Evolutionary conservation across 2,797 vertebrate genomes (phyloP).

Genomic region (Threskiornis aethiopicus): DNA sequence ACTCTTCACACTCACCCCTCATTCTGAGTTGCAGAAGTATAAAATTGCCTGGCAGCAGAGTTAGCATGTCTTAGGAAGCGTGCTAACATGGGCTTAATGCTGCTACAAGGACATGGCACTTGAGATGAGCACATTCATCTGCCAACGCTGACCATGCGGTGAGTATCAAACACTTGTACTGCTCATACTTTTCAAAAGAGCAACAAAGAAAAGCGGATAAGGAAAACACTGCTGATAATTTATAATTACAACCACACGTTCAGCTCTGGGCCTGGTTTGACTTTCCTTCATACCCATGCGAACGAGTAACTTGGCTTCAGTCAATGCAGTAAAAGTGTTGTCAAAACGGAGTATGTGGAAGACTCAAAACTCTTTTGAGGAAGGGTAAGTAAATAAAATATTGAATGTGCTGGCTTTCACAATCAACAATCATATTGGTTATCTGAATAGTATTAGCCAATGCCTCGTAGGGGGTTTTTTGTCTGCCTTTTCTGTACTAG

Average conservation of each 20-base stretch:
- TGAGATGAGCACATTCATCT: background rate
- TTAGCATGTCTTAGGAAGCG: rapidly evolving
- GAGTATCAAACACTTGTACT: background rate
- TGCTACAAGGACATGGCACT: background rate
- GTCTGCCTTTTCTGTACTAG: background rate
- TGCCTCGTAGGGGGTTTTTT: rapidly evolving
- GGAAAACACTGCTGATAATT: background rate
- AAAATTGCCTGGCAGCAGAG: background rate
- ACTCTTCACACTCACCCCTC: background rate
- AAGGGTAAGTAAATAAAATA: background rate
- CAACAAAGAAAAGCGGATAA: background rate
- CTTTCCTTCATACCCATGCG: background rate
- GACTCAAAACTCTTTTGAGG: background rate
- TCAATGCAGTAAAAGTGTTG: background rate
- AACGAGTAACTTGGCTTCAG: background rate
- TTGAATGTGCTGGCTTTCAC: background rate
- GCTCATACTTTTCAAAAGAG: background rate
- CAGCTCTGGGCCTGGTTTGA: background rate
- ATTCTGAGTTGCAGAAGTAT: background rate
- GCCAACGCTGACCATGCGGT: background rate
- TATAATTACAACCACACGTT: background rate
- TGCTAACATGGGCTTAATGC: rapidly evolving
- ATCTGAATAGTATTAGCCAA: background rate
- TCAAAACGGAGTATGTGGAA: background rate
- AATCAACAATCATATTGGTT: background rate